phyloP scores from a whole-genome alignment of 2,888 invertebrate genomes.

The Neoscelio sp. region DNA sequence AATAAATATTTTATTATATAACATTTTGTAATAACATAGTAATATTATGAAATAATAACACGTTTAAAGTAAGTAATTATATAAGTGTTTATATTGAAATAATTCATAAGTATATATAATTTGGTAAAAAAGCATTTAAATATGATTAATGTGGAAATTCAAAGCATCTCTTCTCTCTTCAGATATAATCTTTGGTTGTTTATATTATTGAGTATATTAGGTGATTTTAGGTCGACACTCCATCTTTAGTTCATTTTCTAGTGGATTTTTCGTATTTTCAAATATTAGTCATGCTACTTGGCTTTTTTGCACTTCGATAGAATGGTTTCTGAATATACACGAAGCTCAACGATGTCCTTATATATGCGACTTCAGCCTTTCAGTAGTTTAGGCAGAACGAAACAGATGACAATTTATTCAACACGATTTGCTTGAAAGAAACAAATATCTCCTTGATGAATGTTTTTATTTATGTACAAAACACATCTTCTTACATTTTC shows the following conservation, averaged over 20 bases:
- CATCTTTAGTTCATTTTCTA: conserved; percentile 11
- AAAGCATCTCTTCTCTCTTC: conserved; percentile 7
- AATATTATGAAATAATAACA: conserved; percentile 10
- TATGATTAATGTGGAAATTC: too few species aligned
- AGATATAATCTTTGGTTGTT: conserved; percentile 18
- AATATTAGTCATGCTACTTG: conserved; percentile 32
- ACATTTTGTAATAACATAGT: not conserved
- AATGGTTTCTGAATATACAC: conserved; percentile 42
- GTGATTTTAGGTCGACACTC: conserved; percentile 33
- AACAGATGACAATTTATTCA: conserved; percentile 12
- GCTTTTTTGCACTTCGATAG: conserved; percentile 54
- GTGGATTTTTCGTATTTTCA: conserved; percentile 29
- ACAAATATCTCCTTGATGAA: conserved; percentile 13
- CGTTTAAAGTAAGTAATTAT: not conserved
- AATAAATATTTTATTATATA: conserved; percentile 14
- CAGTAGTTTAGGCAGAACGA: conserved; percentile 33
- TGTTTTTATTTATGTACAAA: conserved; percentile 39
- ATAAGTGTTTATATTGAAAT: not conserved
- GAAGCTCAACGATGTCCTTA: conserved; percentile 44
- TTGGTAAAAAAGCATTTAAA: conserved; percentile 15
- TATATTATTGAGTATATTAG: conserved; percentile 1
- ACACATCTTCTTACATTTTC: conserved; percentile 26
- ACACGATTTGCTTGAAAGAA: conserved; percentile 8
- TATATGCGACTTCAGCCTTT: conserved; percentile 37
- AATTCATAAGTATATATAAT: not conserved